Evolutionary conservation across 30 jellyfish, hydroid and myxozoan genomes (phyloP).

Genomic region (Catostylus mosaicus): DNA sequence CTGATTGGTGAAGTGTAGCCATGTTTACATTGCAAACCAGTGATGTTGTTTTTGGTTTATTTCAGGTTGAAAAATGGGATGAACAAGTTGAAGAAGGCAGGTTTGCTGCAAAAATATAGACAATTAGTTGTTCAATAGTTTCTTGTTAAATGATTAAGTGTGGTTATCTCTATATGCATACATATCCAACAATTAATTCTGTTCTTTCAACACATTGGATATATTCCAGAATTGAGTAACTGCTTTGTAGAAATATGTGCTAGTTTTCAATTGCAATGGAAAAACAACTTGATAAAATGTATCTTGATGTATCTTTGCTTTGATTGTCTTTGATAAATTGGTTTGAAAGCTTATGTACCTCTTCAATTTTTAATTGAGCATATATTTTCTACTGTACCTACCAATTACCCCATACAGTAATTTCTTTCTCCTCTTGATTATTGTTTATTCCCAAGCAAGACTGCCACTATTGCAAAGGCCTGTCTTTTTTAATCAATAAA

Average conservation of each 20-base stretch:
- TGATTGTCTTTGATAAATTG: no score
- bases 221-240: background rate
- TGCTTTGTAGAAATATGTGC: background rate
- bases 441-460: no score
- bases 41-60: slow-evolving; percentile 1
- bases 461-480: no score
- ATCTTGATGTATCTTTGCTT: no score
- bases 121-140: background rate
- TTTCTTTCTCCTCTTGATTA: no score
- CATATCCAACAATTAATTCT: background rate
- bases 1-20: background rate
- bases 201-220: background rate
- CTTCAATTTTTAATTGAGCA: no score
- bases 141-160: background rate
- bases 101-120: slow-evolving; percentile 80
- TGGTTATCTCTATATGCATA: slow-evolving; percentile 1
- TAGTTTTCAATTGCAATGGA: background rate
- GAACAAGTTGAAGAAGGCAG: slow-evolving; percentile 90
- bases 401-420: no score
- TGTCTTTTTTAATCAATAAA: no score
- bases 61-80: slow-evolving; percentile 94
- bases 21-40: no score
- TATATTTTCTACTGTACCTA: no score
- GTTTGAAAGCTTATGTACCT: no score
- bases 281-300: no score